Base-by-base conservation (phyloP, 2,888 invertebrate species). In the Xylota segnis region DNA sequence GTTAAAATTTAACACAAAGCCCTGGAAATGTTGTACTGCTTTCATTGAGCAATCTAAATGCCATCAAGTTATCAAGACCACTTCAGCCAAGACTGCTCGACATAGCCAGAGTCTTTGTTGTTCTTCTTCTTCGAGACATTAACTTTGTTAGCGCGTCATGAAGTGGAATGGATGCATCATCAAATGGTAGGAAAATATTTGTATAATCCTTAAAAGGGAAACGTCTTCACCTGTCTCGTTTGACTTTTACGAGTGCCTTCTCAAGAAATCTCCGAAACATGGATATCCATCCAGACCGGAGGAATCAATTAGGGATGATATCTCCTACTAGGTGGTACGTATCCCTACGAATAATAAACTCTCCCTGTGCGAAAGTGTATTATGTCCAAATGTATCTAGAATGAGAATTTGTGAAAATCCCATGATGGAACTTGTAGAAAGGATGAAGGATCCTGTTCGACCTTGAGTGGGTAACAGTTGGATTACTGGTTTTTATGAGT, bases 21-120 rank as follows among this genome's bases (percentile, higher is more conserved):
- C 16, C 70, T 23, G 14, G 75, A 50, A 50, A 65, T 76, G 40
- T 23, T 59, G 32, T 54, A 27, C 56, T 54, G 61, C 47, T 77
- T 83, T 83, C 83, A 83, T 59, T 77, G 77, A 59, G 65, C 77
- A 72, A 77, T 83, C 72, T 66, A 83, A 83, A 83, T 66, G 71
- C 9, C 45, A 83, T 77, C 77, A 83, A 83, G 59, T 77, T 83
- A 83, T 83, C 66, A 83, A 77, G 72, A 66, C 52, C 71, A 83
- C 71, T 65, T 77, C 43, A 70, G 37, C 34, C 52, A 52, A 29
- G 37, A 18, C 34, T 74, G 29, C 34, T 74, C 59, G 54, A 61
- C 34, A 61, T 45, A 34, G 7, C 14, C 12, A 16, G 6, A 18
- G n/a, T 9, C 14, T 43, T 63, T 65, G 43, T 43, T 54, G 16